Evolutionary conservation across 2,888 invertebrate species (phyloP), one percentile per base, ranked within the genome.

Genomic region (Lasiommata megera): DNA sequence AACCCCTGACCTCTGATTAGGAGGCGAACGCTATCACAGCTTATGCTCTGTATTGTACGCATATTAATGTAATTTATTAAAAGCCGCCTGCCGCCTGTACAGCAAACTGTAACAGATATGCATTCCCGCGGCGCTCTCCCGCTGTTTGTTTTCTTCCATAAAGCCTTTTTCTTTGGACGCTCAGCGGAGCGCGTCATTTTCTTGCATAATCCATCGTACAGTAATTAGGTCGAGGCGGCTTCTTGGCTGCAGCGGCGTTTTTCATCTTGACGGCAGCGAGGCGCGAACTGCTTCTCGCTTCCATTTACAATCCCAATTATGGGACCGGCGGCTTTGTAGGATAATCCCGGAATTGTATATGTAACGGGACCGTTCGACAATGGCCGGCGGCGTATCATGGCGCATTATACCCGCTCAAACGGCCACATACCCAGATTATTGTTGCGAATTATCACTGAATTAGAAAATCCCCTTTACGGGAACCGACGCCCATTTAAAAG

Each of bases 401-500:
- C 88, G 72, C 83, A 84, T 89, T 85, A 89, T 77, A 76, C 82
- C 67, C 72, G 73, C 74, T 69, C 76, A 71, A 77, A 73, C 79
- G 76, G 73, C 77, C 79, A 77, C 73, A 76, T 74, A 72, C 68
- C 77, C 67, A 58, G 60, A 57, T 71, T 64, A 82, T 90, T 88
- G 88, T 90, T 76, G 73, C 73, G 77, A 88, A 88, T 89, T 88
- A 89, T 78, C 78, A 74, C 71, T 82, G 82, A 89, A 88, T 89
- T 89, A 89, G 75, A 84, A 82, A 80, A 75, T 72, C 67, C 66
- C 79, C 80, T 86, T 82, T 78, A 73, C 68, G 59, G 63, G 68
- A 64, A 71, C 82, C 85, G 85, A 70, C 73, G 64, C 60, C 75
- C 76, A 77, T 80, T 68, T 71, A 69, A 74, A 69, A 77, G 88